Evolutionary conservation across 2,797 vertebrate genomes (phyloP), one percentile per base, ranked within the genome.

Genomic region (Hoplostethus mediterraneus): DNA sequence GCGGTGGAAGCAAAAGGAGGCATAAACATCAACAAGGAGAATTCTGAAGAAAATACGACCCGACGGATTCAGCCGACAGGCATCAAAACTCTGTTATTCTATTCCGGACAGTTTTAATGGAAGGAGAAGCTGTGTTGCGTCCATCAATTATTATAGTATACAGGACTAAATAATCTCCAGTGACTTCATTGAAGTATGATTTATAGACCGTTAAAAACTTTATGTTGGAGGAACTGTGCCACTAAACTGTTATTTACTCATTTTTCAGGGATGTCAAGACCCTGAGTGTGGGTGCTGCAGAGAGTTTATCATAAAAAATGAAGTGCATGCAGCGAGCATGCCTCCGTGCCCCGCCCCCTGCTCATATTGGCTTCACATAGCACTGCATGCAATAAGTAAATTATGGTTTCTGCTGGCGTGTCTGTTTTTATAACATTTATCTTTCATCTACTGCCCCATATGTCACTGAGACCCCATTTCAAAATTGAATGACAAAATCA

Each of bases 401-500:
- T 71, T 45, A 45, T 3, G 6, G 52, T 48, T 71, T 69, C 71
- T 82, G 58, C 64, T 65, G 33, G 45, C 30, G 52, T 36, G 71
- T 71, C 77, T 75, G 40, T 65, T 84, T 90, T 86, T 83, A 72
- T 68, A 76, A 73, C 81, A 82, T 82, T 85, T 84, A 84, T 88
- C 81, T 80, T 83, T 79, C 71, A 85, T 86, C 79, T 69, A 49
- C 68, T 28, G 67, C 12, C 67, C 61, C 68, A 62, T 78, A 72
- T 82, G 81, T 80, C 73, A 81, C 71, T 61, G 28, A 59, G 58
- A 75, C 55, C 40, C 73, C 58, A 57, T 88, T 88, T 80, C 71
- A 59, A 87, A 88, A 81, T 69, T 49, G 75, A 88, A 77, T 71
- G 83, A 89, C 79, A 85, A 83, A 90, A 91, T 92, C 85, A 85